Percentiles rank a stretch among this genome's conserved stretches.
Evolutionary conservation across 2,113 vertebrate species (phyloP).

Genomic region (Vidua chalybeata): DNA sequence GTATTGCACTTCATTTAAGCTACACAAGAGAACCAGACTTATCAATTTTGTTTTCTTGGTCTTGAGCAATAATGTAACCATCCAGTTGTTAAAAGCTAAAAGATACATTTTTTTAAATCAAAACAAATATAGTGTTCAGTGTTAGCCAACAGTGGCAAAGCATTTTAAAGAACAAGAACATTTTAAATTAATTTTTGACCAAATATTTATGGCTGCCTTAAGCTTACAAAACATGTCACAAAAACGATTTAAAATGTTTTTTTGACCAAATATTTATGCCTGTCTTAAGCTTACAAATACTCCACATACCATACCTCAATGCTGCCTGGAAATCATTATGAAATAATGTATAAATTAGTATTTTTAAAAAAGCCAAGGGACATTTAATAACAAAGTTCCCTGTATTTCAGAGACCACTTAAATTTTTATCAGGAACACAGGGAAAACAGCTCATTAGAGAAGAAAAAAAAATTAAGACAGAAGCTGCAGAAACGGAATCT

Average conservation of each 20-base stretch:
- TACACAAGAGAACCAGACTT: not conserved
- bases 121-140: not conserved
- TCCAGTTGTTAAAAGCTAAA: not conserved
- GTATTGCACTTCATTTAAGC: not conserved
- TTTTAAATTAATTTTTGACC: not conserved
- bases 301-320: not conserved
- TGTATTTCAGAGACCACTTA: not conserved
- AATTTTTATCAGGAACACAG: not conserved
- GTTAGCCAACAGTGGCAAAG: not conserved
- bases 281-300: not conserved
- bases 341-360: not conserved
- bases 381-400: not conserved
- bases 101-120: not conserved
- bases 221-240: not conserved
- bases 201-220: not conserved
- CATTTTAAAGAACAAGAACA: not conserved
- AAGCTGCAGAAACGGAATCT: not conserved
- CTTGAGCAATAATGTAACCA: not conserved
- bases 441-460: not conserved
- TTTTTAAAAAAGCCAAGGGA: not conserved
- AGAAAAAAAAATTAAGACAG: fast-evolving
- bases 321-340: not conserved
- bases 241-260: not conserved
- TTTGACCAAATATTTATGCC: not conserved
- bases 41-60: not conserved